Evolutionary conservation across 2,113 vertebrate species (phyloP).

Genomic region (Heloderma charlesbogerti): DNA sequence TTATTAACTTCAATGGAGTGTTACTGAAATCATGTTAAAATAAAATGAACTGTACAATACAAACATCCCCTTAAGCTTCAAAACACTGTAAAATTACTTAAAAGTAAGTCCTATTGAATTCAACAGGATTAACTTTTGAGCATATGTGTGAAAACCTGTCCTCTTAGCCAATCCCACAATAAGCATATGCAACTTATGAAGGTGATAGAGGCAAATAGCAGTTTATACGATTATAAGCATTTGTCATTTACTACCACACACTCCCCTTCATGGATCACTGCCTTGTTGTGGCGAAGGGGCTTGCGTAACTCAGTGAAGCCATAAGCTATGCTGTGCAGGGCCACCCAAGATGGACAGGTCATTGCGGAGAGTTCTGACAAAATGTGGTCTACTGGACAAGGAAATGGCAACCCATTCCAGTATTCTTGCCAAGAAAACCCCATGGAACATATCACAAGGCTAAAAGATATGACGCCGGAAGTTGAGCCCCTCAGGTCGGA

Average conservation of each 20-base stretch:
- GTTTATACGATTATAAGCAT: background rate
- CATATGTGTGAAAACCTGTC: background rate
- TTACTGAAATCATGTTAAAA: background rate
- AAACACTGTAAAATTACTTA: background rate
- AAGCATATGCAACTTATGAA: background rate
- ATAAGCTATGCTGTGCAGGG: no score
- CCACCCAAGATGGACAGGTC: no score
- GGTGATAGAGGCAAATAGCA: background rate
- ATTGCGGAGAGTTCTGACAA: no score
- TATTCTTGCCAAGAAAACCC: no score
- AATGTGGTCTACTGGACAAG: no score
- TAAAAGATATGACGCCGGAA: no score
- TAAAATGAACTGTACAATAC: background rate
- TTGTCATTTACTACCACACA: background rate
- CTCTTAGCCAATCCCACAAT: background rate
- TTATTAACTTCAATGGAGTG: background rate
- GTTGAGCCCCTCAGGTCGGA: no score
- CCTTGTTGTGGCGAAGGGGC: no score
- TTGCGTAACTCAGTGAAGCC: no score
- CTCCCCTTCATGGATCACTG: no score
- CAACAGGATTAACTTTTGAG: background rate
- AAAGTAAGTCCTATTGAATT: background rate
- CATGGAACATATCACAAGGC: no score
- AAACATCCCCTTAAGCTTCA: conserved; percentile 1
- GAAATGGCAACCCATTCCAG: no score